These are phyloP conservation scores for Dasypogon diadema DNA, from an alignment of 2,888 invertebrate species.

Conservation along the genomic window DNA sequence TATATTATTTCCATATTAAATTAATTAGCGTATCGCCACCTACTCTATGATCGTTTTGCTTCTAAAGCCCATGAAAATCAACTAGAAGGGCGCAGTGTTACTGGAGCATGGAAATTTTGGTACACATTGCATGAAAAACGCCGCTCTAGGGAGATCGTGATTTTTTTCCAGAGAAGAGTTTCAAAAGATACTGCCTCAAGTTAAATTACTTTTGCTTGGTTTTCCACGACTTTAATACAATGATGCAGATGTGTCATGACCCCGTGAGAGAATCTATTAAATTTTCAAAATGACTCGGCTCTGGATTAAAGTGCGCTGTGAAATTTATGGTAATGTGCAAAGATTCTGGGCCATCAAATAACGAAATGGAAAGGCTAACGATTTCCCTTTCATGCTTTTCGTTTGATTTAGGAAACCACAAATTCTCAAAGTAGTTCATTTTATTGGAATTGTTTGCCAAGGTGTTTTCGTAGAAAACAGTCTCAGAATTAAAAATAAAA, in stretches of 20 bases:
- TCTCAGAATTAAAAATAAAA: no score
- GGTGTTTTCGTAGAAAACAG: no score
- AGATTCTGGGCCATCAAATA: no score
- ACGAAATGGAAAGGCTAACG: no score
- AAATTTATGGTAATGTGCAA: no score
- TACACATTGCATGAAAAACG: not conserved
- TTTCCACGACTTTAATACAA: conserved; percentile 30
- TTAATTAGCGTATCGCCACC: conserved; percentile 41
- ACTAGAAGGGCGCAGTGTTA: not conserved
- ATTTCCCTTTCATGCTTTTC: no score
- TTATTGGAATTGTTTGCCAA: no score
- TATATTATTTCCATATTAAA: conserved; percentile 27
- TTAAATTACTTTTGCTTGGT: not conserved
- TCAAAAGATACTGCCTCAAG: not conserved
- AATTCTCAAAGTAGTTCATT: not conserved
- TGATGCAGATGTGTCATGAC: conserved; percentile 13
- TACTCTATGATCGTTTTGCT: not conserved
- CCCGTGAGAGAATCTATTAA: not conserved
- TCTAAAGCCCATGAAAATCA: no score
- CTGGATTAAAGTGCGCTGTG: no score
- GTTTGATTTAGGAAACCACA: not conserved
- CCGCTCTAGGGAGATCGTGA: not conserved
- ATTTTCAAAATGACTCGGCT: not conserved
- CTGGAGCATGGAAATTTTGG: conserved; percentile 30
- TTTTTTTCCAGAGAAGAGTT: not conserved